Base-by-base conservation (phyloP, 2,888 invertebrate genomes). In the Tribolium freemani region DNA sequence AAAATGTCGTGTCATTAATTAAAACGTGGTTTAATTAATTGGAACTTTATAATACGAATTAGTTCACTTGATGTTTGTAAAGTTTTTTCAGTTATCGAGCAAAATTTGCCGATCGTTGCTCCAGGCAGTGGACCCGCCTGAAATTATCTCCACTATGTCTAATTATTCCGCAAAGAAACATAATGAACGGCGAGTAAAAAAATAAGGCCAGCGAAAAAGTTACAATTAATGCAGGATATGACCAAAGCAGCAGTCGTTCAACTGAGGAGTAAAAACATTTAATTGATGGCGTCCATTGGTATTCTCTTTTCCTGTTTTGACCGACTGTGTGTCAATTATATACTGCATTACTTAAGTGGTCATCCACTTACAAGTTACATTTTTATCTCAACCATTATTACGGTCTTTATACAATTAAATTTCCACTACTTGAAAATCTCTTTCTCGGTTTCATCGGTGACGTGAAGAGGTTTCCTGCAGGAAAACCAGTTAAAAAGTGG, bases 321-420 rank as follows among this genome's bases (percentile, higher is more conserved):
- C 56, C 80, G 75, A 76, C 80, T 80, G 74, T 72, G 71, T 78
- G 81, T 81, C 83, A 83, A 81, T 81, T 83, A 83, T 82, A 76
- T 74, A 76, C 81, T 79, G 81, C 81, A 82, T 83, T 83, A 82
- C 80, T 81, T 83, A 83, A 83, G 81, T 80, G 82, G 81, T 80
- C 82, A 79, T 75, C 75, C 71, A 82, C 80, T 78, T 80, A 78
- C 77, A 77, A 79, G 73, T 77, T 75, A 78, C 75, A 80, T 79
- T 81, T 79, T 80, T 79, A 80, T 77, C 74, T 71, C 60, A 70
- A 63, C 73, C 71, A 76, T 80, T 79, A 79, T 77, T 77, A 73
- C 75, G 64, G 38, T 48, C 60, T 54, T 53, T 54, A 30, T 69
- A 11, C n/a, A 21, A 21, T 20, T 26, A 60, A 44, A 60, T 46